phyloP scores from a whole-genome alignment of 2,888 invertebrate species.

The Metellina segmentata region DNA sequence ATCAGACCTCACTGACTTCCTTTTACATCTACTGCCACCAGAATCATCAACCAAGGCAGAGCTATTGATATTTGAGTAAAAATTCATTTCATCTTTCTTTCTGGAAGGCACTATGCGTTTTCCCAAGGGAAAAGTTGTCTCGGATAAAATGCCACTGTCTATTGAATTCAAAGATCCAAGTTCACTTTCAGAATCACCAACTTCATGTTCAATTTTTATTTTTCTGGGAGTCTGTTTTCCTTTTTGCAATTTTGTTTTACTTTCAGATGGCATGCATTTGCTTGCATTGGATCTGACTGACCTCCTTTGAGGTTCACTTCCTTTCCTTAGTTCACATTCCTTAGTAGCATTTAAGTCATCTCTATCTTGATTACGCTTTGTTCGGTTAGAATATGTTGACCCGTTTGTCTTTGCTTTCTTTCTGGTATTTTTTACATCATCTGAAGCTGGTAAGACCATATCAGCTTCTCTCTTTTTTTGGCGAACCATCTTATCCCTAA shows the following conservation, averaged over 20 bases:
- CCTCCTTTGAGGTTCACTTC: not conserved
- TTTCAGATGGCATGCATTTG: not conserved
- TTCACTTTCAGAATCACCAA: not conserved
- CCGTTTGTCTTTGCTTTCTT: not conserved
- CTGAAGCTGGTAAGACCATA: not conserved
- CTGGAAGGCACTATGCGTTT: not conserved
- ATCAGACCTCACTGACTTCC: not conserved
- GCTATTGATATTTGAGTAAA: not conserved
- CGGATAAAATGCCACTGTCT: slow-evolving; percentile 25
- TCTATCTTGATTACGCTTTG: not conserved
- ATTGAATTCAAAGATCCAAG: not conserved
- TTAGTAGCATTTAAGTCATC: not conserved
- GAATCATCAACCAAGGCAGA: slow-evolving; percentile 4
- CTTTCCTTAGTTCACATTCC: not conserved
- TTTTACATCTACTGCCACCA: slow-evolving; percentile 55
- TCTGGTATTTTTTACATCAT: not conserved
- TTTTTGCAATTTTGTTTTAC: not conserved
- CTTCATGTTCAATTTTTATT: not conserved
- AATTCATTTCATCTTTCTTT: not conserved
- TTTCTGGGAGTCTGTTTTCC: not conserved
- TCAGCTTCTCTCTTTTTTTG: not conserved
- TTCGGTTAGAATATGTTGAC: not conserved
- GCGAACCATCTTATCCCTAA: not conserved
- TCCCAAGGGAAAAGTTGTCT: not conserved
- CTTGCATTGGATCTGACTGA: not conserved